These are phyloP conservation scores for Sphenodon punctatus DNA, from an alignment of 2,797 vertebrate genomes.

Conservation along the genomic window DNA sequence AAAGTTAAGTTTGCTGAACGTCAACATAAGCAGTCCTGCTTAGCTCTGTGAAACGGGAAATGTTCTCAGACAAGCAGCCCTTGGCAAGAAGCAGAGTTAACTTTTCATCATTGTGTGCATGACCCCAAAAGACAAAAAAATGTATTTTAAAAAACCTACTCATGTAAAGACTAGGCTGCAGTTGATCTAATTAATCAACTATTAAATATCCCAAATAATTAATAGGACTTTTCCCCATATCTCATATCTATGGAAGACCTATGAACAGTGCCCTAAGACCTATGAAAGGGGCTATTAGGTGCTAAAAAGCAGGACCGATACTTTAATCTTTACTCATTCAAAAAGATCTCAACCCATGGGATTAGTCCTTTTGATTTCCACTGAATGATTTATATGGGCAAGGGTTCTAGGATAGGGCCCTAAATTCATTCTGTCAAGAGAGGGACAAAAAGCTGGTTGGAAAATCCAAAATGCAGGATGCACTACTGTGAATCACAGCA, in stretches of 20 bases:
- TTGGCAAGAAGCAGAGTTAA: conserved; percentile 27
- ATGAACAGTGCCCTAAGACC: background rate
- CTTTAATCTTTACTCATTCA: background rate
- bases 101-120: conserved; percentile 3
- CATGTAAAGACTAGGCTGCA: background rate
- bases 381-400: background rate
- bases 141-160: background rate
- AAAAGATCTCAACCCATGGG: background rate
- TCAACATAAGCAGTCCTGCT: conserved; percentile 40
- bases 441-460: background rate
- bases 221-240: conserved; percentile 21
- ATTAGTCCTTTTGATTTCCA: background rate
- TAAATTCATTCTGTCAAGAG: background rate
- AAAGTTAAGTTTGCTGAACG: conserved; percentile 44
- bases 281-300: conserved; percentile 41
- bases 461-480: background rate
- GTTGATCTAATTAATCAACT: conserved; percentile 46
- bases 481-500: background rate
- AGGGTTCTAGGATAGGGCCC: background rate
- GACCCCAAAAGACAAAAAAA: conserved; percentile 22
- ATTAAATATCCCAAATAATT: conserved; percentile 43
- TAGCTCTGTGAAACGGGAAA: conserved; percentile 32
- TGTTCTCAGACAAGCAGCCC: conserved; percentile 9
- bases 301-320: conserved; percentile 21
- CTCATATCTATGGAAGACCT: no score